phyloP scores from a whole-genome alignment of 2,888 invertebrate genomes.

The Holacanthella duospinosa region DNA sequence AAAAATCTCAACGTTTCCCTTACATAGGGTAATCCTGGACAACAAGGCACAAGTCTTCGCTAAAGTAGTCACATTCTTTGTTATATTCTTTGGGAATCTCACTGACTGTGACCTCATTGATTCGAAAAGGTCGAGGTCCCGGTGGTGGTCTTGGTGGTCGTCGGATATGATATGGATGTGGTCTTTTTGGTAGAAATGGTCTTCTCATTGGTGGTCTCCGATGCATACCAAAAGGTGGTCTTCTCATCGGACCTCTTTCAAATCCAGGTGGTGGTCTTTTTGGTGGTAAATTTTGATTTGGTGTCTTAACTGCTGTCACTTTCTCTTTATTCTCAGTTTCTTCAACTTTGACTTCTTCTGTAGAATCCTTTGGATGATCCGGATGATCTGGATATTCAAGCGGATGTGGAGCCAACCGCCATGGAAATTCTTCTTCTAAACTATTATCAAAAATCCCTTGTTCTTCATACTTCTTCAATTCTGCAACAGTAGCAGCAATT shows the following conservation, averaged over 20 bases:
- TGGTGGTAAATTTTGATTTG: conserved; percentile 8
- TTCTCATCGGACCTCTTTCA: conserved; percentile 19
- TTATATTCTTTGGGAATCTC: conserved; percentile 32
- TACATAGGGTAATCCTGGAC: conserved; percentile 67
- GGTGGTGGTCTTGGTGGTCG: conserved; percentile 10
- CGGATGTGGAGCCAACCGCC: conserved; percentile 29
- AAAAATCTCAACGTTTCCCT: conserved; percentile 38
- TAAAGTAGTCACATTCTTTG: conserved; percentile 53
- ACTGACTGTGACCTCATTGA: conserved; percentile 33
- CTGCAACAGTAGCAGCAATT: conserved; percentile 28
- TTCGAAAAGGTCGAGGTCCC: conserved; percentile 17
- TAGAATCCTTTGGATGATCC: conserved; percentile 29
- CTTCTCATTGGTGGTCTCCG: conserved; percentile 14
- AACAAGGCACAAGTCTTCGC: conserved; percentile 60
- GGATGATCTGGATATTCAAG: conserved; percentile 36
- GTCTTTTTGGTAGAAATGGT: conserved; percentile 13
- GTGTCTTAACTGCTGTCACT: not conserved
- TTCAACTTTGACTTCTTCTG: not conserved
- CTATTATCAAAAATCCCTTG: conserved; percentile 25
- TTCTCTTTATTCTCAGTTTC: not conserved
- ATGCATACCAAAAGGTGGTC: not conserved
- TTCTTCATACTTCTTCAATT: conserved; percentile 30
- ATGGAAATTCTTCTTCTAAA: conserved; percentile 27
- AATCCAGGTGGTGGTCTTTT: conserved; percentile 20
- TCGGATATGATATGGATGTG: conserved; percentile 4